These are phyloP conservation scores for Metopia argyrocephala DNA, from an alignment of 2,888 invertebrate genomes.

Conservation along the genomic window DNA sequence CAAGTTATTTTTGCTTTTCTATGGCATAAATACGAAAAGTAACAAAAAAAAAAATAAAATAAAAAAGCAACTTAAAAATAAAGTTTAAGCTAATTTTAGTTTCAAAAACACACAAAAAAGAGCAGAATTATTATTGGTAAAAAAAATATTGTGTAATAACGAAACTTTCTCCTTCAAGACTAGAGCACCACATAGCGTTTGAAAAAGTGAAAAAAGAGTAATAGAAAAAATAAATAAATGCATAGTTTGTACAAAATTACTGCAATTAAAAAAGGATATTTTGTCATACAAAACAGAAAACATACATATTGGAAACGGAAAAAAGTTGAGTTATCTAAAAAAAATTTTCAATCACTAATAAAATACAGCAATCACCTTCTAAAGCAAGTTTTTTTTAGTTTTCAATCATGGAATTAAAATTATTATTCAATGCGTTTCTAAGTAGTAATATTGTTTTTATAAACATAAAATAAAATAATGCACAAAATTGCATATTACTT, in stretches of 20 bases:
- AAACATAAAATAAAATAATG: too few species aligned
- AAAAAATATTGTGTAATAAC: not conserved
- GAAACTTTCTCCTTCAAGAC: not conserved
- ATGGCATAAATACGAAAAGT: slow-evolving; percentile 11
- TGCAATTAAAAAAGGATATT: slow-evolving; percentile 44
- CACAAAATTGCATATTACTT: too few species aligned
- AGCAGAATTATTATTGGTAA: not conserved
- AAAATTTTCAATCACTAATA: too few species aligned
- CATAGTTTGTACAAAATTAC: slow-evolving; percentile 38
- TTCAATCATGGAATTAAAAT: too few species aligned
- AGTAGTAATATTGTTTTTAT: too few species aligned
- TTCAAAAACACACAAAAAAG: slow-evolving; percentile 21
- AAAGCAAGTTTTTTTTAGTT: too few species aligned
- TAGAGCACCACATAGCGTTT: not conserved
- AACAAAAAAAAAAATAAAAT: not conserved
- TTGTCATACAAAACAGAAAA: slow-evolving; percentile 24
- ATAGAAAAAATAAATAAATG: slow-evolving; percentile 1
- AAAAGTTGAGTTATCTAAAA: too few species aligned
- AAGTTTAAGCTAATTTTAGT: slow-evolving; percentile 57
- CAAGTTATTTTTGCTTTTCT: slow-evolving; percentile 27
- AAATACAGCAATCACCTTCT: too few species aligned
- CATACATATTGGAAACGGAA: too few species aligned
- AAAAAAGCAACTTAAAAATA: not conserved
- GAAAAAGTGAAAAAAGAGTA: not conserved
- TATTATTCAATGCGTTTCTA: too few species aligned